Base-by-base conservation (phyloP, 1,140 invertebrate species). In the Caerostris extrusa region DNA sequence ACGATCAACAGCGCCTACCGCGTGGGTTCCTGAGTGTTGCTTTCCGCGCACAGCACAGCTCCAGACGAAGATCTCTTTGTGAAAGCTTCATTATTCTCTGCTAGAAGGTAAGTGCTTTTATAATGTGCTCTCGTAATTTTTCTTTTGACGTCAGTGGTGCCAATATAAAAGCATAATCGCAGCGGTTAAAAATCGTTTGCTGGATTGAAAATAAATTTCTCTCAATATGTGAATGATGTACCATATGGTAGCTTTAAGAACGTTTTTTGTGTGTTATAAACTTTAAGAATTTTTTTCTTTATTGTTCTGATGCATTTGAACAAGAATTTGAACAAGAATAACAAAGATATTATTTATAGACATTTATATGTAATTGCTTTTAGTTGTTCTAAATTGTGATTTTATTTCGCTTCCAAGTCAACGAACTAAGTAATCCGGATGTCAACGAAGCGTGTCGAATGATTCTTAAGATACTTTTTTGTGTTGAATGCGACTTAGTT, bases 1-100 rank as follows among this genome's bases (percentile, higher is more conserved):
- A 50, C 50, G 71, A 77, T 77, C 71, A 77, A 77, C 71, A 77
- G 71, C 71, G 71, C 50, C 50, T 77, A 12, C 19, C 69, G 69
- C 69, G 69, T 77, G 60, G 34, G 3, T 53, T 34, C 69, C 34
- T 77, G 34, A 77, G 69, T 50, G 71, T 77, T 77, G 71, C 71
- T 77, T 77, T 50, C 71, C 2, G 71, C 53, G 71, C 34, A 50
- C 50, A 53, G 71, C 71, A 77, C 3, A 14, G 61, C 7, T 14
- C 34, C 34, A 34, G 7, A 34, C 12, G 5, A 34, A 50, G 50
- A 61, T 10, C 7, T 77, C 19, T 34, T 12, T 10, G 10, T 10
- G 34, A 77, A 77, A 53, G 8, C 71, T 77, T 53, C 34, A 77
- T 77, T 17, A 77, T 3, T 50, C 17, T 77, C 8, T 10, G 12